Conservation (phyloP, 2,113 vertebrate species). For the Chelonoidis abingdonii region DNA sequence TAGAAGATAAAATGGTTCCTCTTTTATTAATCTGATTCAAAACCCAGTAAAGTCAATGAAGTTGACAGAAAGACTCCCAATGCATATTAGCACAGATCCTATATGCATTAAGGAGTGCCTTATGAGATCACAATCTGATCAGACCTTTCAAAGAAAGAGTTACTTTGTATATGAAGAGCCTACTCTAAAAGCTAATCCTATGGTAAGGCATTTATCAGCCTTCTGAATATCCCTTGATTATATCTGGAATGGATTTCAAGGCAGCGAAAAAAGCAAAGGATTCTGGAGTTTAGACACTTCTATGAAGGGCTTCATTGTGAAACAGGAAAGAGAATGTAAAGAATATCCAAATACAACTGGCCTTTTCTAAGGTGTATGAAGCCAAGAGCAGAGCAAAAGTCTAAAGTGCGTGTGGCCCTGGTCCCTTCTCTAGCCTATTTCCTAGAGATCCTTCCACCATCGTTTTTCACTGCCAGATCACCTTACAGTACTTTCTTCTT, state of each 20-base stretch:
- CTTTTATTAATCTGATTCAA: background rate
- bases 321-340: background rate
- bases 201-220: background rate
- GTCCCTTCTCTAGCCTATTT: too few relatives aligned
- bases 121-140: background rate
- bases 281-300: background rate
- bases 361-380: background rate
- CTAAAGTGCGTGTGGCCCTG: background rate
- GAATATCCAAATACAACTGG: background rate
- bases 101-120: rapidly evolving
- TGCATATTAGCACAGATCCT: background rate
- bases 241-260: background rate
- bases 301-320: background rate
- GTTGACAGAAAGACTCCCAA: background rate
- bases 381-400: background rate
- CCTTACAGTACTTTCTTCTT: too few relatives aligned
- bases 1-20: background rate
- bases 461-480: too few relatives aligned
- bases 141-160: background rate
- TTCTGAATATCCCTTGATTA: background rate
- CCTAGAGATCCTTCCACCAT: too few relatives aligned
- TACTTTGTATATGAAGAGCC: background rate
- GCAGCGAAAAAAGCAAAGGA: background rate
- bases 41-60: background rate
- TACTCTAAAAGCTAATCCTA: background rate